phyloP scores from a whole-genome alignment of 1,140 invertebrate species.

The Trinorchestia longiramus region DNA sequence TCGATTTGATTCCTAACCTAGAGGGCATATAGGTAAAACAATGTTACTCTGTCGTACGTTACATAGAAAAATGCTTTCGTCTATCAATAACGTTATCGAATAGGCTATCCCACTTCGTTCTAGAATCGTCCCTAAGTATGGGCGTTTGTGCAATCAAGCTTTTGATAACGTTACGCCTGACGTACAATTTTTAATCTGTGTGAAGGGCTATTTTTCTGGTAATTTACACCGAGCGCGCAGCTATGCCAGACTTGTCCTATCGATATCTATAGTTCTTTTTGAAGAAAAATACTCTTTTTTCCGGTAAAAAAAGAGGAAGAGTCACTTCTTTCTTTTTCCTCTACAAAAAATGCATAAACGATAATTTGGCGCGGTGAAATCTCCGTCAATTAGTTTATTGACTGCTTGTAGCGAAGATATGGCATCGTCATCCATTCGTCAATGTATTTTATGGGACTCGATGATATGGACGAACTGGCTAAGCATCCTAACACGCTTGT shows the following conservation, averaged over 20 bases:
- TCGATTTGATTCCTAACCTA: background rate
- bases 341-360: background rate
- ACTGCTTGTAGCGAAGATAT: background rate
- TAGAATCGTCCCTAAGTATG: background rate
- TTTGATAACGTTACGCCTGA: background rate
- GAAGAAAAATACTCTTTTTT: background rate
- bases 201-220: background rate
- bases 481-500: too few relatives aligned
- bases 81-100: background rate
- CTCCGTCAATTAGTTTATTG: background rate
- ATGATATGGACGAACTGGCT: too few relatives aligned
- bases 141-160: background rate
- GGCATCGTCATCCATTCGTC: background rate
- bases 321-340: background rate
- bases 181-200: background rate
- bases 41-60: background rate
- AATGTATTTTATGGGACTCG: background rate
- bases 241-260: background rate
- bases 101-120: background rate
- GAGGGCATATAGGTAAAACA: background rate
- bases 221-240: background rate
- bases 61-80: background rate
- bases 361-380: background rate
- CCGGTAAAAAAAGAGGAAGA: background rate
- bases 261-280: background rate